phyloP scores from a whole-genome alignment of 2,888 invertebrate species.

The Limnephilus lunatus region DNA sequence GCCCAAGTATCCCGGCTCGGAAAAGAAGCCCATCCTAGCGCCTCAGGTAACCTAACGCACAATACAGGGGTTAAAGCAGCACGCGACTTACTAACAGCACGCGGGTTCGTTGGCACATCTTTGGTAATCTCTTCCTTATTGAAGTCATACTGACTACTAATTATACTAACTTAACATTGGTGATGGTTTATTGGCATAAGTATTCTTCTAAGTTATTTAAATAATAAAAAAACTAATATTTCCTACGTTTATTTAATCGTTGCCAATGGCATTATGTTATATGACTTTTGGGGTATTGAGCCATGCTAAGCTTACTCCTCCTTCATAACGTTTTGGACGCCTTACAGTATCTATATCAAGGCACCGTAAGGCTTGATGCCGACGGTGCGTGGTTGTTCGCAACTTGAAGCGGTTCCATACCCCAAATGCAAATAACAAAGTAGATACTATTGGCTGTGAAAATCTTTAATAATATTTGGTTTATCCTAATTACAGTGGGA shows the following conservation, averaged over 20 bases:
- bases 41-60: constrained; percentile 66
- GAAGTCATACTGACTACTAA: neutral
- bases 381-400: neutral
- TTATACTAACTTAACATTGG: neutral
- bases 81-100: constrained; percentile 53
- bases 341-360: neutral
- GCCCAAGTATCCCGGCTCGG: constrained; percentile 82
- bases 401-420: neutral
- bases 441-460: neutral
- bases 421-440: neutral
- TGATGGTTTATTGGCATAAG: neutral
- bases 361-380: no score
- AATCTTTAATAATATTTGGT: neutral
- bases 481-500: neutral
- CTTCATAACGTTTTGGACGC: neutral
- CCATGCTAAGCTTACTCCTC: neutral
- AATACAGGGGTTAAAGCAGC: constrained; percentile 33
- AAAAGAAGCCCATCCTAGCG: constrained; percentile 75
- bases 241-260: neutral
- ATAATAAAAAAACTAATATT: neutral
- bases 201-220: neutral
- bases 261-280: neutral
- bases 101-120: constrained; percentile 5
- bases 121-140: neutral
- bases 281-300: neutral